Base-by-base conservation (phyloP, 2,113 vertebrate genomes). In the Mellivora capensis region DNA sequence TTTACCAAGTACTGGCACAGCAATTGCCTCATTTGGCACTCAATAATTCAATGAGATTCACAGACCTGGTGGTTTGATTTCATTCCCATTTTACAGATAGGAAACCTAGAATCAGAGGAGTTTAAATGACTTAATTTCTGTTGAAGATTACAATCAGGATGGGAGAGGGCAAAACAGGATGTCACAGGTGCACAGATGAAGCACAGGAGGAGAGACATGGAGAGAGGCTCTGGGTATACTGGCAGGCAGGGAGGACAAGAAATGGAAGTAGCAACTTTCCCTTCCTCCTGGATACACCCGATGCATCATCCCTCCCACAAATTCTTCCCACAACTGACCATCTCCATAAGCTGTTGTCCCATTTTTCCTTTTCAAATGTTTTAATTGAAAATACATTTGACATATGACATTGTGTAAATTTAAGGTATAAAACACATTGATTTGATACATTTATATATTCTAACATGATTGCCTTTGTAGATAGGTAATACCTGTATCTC, bases 231-330 rank as follows among this genome's bases (percentile, higher is more conserved):
- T 9, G 9, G 4, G 72, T 44, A 42, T 8, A 13, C 17, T 47
- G 20, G 42, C 1, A 6, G 12, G 21, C 1, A 7, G 1, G 14
- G 29, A n/a, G 1, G 3, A 34, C 17, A 8, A 8, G 62, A 31
- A n/a, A 59, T 1, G 10, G 31, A 34, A 44, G 9, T 1, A 29
- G 10, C 54, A 11, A 18, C 5, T 0, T 11, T 7, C 5, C 6
- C 14, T 44, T 31, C 5, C 20, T n/a, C 10, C 15, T 72, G n/a
- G 14, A 12, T 10, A 6, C 6, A 3, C 2, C 1, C 9, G 17
- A 34, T 2, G 5, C 10, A 37, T 7, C 20, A 27, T 11, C 2
- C 29, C 10, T 49, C n/a, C 3, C 10, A 13, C 3, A 13, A 15
- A 3, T 21, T 44, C 25, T 59, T n/a, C 31, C 47, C 76, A 31